Percentiles rank a stretch among this genome's conserved stretches.
Evolutionary conservation across 2,888 invertebrate species (phyloP).

Genomic region (Colletes collaris): DNA sequence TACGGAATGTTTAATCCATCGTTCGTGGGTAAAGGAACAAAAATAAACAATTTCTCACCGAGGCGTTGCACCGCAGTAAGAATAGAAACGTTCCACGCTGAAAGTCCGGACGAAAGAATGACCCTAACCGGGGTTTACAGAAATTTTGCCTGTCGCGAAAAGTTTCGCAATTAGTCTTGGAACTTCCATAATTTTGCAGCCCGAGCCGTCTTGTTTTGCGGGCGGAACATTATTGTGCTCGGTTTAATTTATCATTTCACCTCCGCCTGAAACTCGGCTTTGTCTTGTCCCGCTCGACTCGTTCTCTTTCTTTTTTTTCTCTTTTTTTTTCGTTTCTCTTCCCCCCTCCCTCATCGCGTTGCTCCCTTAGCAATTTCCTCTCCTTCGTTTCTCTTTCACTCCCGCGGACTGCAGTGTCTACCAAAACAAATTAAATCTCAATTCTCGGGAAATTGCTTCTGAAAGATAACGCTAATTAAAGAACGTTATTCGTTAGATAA

Average conservation of each 20-base stretch:
- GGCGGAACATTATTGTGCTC: slow-evolving; percentile 65
- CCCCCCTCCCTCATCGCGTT: slow-evolving; percentile 2
- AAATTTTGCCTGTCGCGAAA: slow-evolving; percentile 76
- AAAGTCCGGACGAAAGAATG: slow-evolving; percentile 26
- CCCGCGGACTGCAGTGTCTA: not conserved
- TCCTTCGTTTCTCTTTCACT: slow-evolving; percentile 4
- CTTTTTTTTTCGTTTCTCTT: not conserved
- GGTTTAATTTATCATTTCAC: slow-evolving; percentile 79
- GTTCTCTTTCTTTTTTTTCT: slow-evolving; percentile 7
- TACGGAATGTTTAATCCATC: no score
- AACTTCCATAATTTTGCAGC: slow-evolving; percentile 80
- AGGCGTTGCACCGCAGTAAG: no score
- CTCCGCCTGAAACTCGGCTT: slow-evolving; percentile 51
- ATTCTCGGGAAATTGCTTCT: slow-evolving; percentile 18
- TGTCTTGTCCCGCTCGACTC: slow-evolving; percentile 11
- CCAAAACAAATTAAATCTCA: slow-evolving; percentile 43
- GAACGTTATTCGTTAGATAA: slow-evolving; percentile 10
- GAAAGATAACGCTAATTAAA: slow-evolving; percentile 41
- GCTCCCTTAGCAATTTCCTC: slow-evolving; percentile 11
- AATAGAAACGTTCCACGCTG: no score
- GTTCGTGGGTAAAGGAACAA: no score
- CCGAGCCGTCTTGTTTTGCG: slow-evolving; percentile 77
- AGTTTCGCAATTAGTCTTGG: slow-evolving; percentile 81
- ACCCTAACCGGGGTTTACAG: slow-evolving; percentile 44
- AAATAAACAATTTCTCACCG: no score